phyloP scores from a whole-genome alignment of 2,113 vertebrate genomes.

The Raja brachyura region DNA sequence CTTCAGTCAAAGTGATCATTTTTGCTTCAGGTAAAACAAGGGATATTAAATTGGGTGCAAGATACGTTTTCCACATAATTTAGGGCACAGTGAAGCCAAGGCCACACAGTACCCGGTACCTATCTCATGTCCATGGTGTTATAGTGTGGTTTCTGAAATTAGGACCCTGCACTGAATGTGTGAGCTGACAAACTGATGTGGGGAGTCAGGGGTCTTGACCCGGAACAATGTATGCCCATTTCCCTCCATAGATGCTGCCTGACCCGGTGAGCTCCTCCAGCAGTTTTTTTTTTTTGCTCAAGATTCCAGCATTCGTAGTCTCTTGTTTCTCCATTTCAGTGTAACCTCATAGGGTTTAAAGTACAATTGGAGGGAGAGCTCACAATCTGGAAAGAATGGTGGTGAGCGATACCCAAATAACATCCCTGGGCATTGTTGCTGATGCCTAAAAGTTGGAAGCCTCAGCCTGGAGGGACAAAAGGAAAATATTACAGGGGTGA shows the following conservation, averaged over 20 bases:
- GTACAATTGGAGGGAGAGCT: not conserved
- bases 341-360: not conserved
- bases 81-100: not conserved
- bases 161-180: not conserved
- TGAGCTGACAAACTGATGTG: not conserved
- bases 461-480: not conserved
- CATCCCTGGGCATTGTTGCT: not conserved
- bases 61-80: not conserved
- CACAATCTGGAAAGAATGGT: not conserved
- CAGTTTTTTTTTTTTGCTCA: too few species aligned
- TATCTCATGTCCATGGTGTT: not conserved
- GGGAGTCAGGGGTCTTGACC: not conserved
- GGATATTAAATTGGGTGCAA: not conserved
- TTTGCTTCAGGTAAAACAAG: not conserved
- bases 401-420: not conserved
- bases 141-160: not conserved
- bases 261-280: too few species aligned
- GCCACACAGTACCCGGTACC: not conserved
- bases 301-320: too few species aligned
- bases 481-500: not conserved
- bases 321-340: too few species aligned
- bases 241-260: too few species aligned
- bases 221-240: too few species aligned
- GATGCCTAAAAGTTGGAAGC: not conserved
- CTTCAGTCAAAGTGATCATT: not conserved